Evolutionary conservation across 2,113 vertebrate genomes (phyloP).

Genomic region (Alces alces): DNA sequence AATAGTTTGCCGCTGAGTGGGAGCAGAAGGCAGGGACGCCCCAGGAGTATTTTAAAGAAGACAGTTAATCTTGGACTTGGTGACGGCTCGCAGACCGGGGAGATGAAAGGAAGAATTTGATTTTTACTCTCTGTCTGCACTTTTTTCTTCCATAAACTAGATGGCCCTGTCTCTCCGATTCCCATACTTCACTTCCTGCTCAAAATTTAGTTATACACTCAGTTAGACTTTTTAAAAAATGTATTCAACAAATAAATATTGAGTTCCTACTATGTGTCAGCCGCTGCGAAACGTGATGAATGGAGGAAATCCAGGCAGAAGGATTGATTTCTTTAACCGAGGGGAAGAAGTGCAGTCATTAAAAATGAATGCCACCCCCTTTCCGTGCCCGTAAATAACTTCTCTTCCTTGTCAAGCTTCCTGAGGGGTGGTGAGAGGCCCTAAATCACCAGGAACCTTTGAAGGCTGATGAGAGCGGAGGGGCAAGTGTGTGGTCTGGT

Average conservation of each 20-base stretch:
- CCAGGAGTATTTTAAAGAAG: not conserved
- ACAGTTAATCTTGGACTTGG: not conserved
- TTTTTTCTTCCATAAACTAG: not conserved
- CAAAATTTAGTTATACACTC: not conserved
- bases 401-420: not conserved
- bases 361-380: not conserved
- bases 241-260: not conserved
- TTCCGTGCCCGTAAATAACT: not conserved
- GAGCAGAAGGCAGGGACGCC: not conserved
- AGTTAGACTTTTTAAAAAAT: not conserved
- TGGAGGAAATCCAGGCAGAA: not conserved
- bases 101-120: not conserved
- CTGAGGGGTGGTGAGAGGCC: not conserved
- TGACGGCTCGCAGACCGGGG: not conserved
- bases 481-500: not conserved
- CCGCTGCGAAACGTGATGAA: not conserved
- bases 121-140: not conserved
- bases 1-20: not conserved
- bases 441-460: not conserved
- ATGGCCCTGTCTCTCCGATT: not conserved
- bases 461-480: not conserved
- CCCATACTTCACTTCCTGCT: not conserved
- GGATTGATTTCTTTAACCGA: not conserved
- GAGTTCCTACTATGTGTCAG: constrained; percentile 38
- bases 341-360: not conserved